A percentile compares a stretch with the other conserved stretches of the same genome.
phyloP scores from a whole-genome alignment of 2,113 vertebrate species.

The Leucopternis melanops region DNA sequence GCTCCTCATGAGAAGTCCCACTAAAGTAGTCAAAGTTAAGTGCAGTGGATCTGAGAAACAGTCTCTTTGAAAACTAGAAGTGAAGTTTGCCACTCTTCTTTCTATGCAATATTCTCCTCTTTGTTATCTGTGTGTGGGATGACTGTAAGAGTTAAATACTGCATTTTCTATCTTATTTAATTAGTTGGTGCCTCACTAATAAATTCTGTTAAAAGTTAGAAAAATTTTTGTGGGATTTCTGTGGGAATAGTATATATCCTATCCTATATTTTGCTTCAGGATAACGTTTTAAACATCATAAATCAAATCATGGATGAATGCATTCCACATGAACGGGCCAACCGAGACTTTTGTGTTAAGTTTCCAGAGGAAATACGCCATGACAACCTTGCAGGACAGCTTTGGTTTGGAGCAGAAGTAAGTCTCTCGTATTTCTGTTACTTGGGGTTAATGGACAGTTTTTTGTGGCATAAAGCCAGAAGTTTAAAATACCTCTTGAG shows the following conservation, averaged over 20 bases:
- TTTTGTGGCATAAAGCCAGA: neutral
- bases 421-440: neutral
- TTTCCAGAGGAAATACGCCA: constrained; percentile 98
- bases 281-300: constrained; percentile 94
- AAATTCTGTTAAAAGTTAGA: neutral
- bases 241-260: neutral
- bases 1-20: neutral
- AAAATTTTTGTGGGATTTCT: neutral
- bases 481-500: neutral
- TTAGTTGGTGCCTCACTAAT: neutral
- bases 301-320: constrained; percentile 98
- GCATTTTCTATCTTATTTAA: neutral
- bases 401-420: constrained; percentile 99
- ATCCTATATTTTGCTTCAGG: constrained; percentile 69
- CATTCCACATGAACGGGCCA: constrained; percentile 91
- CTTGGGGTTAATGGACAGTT: neutral
- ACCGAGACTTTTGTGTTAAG: constrained; percentile 94
- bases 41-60: neutral
- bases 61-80: neutral
- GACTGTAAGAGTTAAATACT: neutral
- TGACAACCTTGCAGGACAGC: constrained; percentile 95
- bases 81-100: neutral
- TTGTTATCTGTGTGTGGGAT: neutral
- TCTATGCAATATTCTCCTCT: neutral
- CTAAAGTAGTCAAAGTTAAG: neutral